phyloP scores from a whole-genome alignment of 30 jellyfish, hydroid and myxozoan genomes.

The Haliclystus octoradiatus region DNA sequence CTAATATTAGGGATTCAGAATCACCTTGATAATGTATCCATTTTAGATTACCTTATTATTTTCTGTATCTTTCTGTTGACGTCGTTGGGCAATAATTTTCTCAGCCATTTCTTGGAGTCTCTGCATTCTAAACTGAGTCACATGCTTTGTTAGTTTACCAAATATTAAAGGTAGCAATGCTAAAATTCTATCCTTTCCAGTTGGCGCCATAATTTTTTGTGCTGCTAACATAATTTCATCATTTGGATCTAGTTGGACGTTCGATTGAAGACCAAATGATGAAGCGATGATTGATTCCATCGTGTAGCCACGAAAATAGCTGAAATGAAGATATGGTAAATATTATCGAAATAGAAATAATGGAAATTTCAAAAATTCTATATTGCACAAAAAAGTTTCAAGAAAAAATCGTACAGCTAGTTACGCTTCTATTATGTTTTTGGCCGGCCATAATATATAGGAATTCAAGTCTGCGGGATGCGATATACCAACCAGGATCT shows the following conservation, averaged over 20 bases:
- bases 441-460: too few species aligned
- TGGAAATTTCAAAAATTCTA: too few species aligned
- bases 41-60: too few species aligned
- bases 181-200: conserved; percentile 11
- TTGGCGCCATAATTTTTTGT: conserved; percentile 19
- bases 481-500: too few species aligned
- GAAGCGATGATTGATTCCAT: conserved; percentile 47
- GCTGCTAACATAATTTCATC: conserved; percentile 27
- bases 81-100: background rate
- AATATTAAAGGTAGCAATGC: conserved; percentile 22
- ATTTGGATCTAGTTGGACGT: conserved; percentile 37
- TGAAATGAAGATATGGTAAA: background rate
- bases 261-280: conserved; percentile 36
- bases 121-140: background rate
- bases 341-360: too few species aligned
- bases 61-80: background rate
- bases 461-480: too few species aligned
- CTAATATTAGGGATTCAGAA: too few species aligned
- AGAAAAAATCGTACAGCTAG: too few species aligned
- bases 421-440: too few species aligned
- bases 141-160: background rate
- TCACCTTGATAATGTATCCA: too few species aligned
- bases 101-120: background rate
- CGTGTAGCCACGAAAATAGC: conserved; percentile 37
- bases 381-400: too few species aligned